These are phyloP conservation scores for Sinocyclocheilus grahami DNA, from an alignment of 2,113 vertebrate genomes.

Conservation along the genomic window DNA sequence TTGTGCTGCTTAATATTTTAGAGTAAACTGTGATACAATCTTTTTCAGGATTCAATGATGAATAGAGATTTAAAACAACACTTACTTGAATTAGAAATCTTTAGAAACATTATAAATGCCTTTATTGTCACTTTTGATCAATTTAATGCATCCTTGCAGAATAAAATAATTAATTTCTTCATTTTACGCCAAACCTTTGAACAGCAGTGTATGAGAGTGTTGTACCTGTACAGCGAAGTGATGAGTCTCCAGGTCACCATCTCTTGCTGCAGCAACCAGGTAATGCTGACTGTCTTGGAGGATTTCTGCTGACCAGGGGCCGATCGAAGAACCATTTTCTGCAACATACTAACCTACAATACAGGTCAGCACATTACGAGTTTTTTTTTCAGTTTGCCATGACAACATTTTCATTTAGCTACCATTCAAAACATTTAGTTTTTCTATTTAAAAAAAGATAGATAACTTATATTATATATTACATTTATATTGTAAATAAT, in stretches of 20 bases:
- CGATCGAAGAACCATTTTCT: conserved; percentile 88
- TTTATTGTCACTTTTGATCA: not conserved
- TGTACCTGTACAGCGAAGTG: conserved; percentile 87
- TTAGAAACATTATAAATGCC: not conserved
- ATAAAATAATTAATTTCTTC: not conserved
- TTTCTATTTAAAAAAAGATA: not conserved
- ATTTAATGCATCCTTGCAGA: not conserved
- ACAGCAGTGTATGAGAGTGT: not conserved
- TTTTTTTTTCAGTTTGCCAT: not conserved
- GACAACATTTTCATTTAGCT: not conserved
- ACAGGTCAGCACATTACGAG: not conserved
- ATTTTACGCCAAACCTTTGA: not conserved
- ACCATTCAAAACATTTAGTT: not conserved
- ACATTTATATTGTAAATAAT: too few species aligned
- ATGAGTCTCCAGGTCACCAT: conserved; percentile 93
- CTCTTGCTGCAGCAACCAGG: conserved; percentile 97
- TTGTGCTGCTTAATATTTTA: not conserved
- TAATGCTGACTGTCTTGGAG: conserved; percentile 91
- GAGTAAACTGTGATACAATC: not conserved
- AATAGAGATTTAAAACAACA: not conserved
- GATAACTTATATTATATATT: not conserved
- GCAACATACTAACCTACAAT: conserved; percentile 83
- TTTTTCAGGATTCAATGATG: not conserved
- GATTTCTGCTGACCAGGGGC: conserved; percentile 89
- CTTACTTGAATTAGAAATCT: not conserved